These are phyloP conservation scores for Diphyllodes magnificus DNA, from an alignment of 2,113 vertebrate species.

Conservation along the genomic window DNA sequence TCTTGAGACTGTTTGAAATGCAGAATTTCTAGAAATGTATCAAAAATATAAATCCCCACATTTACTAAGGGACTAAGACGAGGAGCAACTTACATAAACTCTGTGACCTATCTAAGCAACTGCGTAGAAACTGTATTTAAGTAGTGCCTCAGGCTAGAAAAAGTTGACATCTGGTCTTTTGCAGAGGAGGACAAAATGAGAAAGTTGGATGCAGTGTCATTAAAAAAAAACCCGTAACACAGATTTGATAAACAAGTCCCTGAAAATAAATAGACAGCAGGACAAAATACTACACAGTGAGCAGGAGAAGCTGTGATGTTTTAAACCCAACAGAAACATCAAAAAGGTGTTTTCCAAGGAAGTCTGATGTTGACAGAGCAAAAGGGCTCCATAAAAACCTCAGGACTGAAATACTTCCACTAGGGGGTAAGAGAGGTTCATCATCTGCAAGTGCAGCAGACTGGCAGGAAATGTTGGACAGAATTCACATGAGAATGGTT, in stretches of 20 bases:
- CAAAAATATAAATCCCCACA: not conserved
- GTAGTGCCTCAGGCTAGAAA: not conserved
- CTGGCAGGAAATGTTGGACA: not conserved
- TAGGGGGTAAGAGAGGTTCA: conserved; percentile 60
- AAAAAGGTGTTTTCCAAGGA: not conserved
- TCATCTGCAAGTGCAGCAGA: not conserved
- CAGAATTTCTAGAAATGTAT: not conserved
- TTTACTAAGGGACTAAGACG: not conserved
- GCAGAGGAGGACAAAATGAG: not conserved
- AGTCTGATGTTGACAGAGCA: not conserved
- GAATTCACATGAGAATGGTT: not conserved
- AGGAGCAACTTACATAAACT: not conserved
- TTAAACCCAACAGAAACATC: not conserved
- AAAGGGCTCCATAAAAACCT: not conserved
- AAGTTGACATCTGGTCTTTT: not conserved
- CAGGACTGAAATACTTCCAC: not conserved
- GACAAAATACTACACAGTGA: not conserved
- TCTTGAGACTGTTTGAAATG: not conserved
- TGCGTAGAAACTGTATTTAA: not conserved
- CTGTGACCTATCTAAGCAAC: not conserved
- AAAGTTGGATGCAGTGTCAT: not conserved
- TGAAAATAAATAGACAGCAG: not conserved
- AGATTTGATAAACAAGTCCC: not conserved
- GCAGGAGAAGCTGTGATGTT: not conserved
- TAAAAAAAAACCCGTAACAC: fast-evolving